Evolutionary conservation across 1,140 invertebrate species (phyloP), one percentile per base, ranked within the genome.

Genomic region (Trichogramma pretiosum): DNA sequence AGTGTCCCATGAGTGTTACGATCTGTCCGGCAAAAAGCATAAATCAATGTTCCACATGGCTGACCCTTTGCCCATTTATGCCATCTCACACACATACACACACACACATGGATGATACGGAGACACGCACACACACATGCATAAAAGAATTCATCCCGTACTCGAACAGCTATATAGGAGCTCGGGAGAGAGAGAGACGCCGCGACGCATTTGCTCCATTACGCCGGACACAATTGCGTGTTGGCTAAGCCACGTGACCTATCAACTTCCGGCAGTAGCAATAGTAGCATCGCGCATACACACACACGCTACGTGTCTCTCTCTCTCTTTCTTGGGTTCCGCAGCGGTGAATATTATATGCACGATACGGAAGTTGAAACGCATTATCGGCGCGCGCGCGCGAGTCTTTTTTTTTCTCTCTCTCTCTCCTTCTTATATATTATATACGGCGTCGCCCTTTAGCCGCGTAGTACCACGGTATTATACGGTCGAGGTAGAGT

Each of bases 201-300:
- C 50, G 51, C 55, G 50, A 54, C 58, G 60, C n/a, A n/a, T n/a
- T n/a, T n/a, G n/a, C 62, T 67, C 63, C 63, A 67, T 67, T 64
- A 64, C 62, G 58, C 64, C 61, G 61, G 62, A 67, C 63, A 67
- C 65, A 67, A 64, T 67, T 67, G 65, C 65, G 61, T 67, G 62
- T 67, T 64, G 60, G 58, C 57, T 63, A 67, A 59, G 65, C 65
- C 65, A 67, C 65, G 65, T 64, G 65, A 64, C 65, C 58, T 54
- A 53, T 36, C 53, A 48, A 63, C 65, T 67, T 67, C 65, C 65
- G 63, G 63, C 59, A 13, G n/a, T 30, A 30, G 7, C 7, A 8
- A 30, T 9, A 7, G 26, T 30, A 30, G 13, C 26, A 30, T 30
- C n/a, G n/a, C n/a, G n/a, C n/a, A n/a, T n/a, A n/a, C n/a, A n/a